Evolutionary conservation across 2,113 vertebrate species (phyloP), one percentile per base, ranked within the genome.

Genomic region (Trichechus manatus): DNA sequence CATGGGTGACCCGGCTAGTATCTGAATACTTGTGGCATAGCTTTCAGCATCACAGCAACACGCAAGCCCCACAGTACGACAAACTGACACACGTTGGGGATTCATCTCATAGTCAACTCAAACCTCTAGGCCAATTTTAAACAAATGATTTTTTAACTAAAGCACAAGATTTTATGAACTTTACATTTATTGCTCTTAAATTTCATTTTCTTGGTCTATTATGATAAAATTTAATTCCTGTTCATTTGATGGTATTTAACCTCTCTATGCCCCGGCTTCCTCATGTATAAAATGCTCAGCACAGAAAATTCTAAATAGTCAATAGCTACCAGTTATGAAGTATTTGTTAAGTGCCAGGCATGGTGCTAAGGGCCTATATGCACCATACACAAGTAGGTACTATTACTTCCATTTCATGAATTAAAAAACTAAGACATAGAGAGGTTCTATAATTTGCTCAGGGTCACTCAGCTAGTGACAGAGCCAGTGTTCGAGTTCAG

Each of bases 101-200:
- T 80, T 92, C 25, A 89, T n/a, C n/a, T 87, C 33, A 80, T 6
- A 70, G 44, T 68, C 56, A 84, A 89, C 9, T 53, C 95, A 94
- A 87, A 97, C 13, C 7, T 83, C 36, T 42, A 89, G 17, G 78
- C 44, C 5, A 87, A 89, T 61, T 86, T 80, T 83, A 75, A 29
- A 42, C 8, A 68, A 95, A 95, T 33, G 9, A 80, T 27, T 84
- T 91, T 44, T 68, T 82, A 89, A 72, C 50, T 85, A 75, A 95
- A 94, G 82, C 81, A 80, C 9, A 68, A 72, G 23, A 39, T 83
- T 72, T 91, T 64, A 86, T 25, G 7, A 95, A 85, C 4, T 96
- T 93, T 64, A 53, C 4, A 86, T 29, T 68, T 80, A 79, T 19
- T 96, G 33, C 47, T 94, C 61, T 84, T 81, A 77, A 39, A 47